Evolutionary conservation across 2,888 invertebrate species (phyloP).

Genomic region (Zygogramma bicolorata): DNA sequence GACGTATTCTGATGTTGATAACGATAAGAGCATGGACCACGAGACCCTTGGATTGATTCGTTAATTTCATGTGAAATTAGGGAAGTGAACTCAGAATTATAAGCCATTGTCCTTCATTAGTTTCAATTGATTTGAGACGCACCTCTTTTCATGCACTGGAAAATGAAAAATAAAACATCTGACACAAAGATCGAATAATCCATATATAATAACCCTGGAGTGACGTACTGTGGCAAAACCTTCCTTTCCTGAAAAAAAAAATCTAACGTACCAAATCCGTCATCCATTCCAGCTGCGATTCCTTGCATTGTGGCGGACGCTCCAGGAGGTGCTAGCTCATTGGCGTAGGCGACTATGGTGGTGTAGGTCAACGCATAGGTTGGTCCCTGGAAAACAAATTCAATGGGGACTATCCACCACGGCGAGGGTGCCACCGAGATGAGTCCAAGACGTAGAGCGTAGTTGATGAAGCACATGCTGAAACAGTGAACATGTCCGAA

Average conservation of each 20-base stretch:
- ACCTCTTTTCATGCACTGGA: too few relatives aligned
- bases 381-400: conserved; percentile 85
- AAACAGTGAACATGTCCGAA: conserved; percentile 84
- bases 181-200: too few relatives aligned
- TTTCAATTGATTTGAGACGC: too few relatives aligned
- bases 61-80: too few relatives aligned
- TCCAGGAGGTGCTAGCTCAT: conserved; percentile 70
- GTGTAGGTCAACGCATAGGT: conserved; percentile 90
- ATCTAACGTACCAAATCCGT: conserved; percentile 77
- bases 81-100: too few relatives aligned
- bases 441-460: conserved; percentile 79
- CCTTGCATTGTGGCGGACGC: conserved; percentile 89
- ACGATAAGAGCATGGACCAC: too few relatives aligned
- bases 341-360: conserved; percentile 78
- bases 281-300: conserved; percentile 89
- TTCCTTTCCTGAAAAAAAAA: neutral
- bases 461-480: conserved; percentile 82
- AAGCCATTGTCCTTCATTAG: too few relatives aligned
- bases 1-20: too few relatives aligned
- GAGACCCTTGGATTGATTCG: too few relatives aligned
- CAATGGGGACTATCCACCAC: conserved; percentile 86
- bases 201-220: neutral
- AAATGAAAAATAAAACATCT: too few relatives aligned
- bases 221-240: neutral
- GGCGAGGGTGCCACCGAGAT: conserved; percentile 84